phyloP scores from a whole-genome alignment of 2,888 invertebrate genomes.

The Agriopis leucophaearia region DNA sequence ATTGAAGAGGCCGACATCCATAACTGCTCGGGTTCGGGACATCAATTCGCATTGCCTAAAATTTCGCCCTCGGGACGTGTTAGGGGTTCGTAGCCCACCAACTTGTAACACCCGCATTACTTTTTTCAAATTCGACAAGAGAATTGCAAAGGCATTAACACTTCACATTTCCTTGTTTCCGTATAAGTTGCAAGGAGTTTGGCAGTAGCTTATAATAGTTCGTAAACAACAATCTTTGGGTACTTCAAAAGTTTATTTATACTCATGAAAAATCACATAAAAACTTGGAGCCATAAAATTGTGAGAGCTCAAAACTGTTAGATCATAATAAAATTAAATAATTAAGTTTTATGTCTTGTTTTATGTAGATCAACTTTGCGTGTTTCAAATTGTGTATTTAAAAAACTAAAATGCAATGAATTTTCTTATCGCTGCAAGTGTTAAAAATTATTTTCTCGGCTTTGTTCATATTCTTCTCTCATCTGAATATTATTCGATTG shows the following conservation, averaged over 20 bases:
- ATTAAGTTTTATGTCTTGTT: neutral
- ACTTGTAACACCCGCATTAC: conserved; percentile 43
- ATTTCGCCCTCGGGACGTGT: conserved; percentile 53
- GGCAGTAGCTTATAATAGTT: conserved; percentile 5
- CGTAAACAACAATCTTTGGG: neutral
- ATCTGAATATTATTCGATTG: conserved; percentile 72
- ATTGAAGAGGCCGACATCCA: conserved; percentile 53
- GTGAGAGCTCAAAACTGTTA: neutral
- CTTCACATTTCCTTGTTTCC: conserved; percentile 17
- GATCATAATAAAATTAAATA: neutral
- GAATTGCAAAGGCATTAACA: conserved; percentile 29
- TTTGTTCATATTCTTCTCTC: conserved; percentile 63
- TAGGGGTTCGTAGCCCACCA: conserved; percentile 44
- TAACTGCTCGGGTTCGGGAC: conserved; percentile 48
- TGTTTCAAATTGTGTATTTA: neutral
- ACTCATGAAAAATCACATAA: neutral
- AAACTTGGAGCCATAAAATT: neutral
- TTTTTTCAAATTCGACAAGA: conserved; percentile 34
- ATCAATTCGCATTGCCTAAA: conserved; percentile 54
- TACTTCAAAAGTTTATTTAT: neutral
- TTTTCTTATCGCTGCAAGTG: neutral
- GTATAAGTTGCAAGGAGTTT: neutral
- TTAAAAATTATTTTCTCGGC: conserved; percentile 51
- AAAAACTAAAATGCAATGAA: neutral
- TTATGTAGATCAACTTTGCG: neutral